Conservation (phyloP, 1,140 invertebrate species). For the Trichogramma pretiosum region DNA sequence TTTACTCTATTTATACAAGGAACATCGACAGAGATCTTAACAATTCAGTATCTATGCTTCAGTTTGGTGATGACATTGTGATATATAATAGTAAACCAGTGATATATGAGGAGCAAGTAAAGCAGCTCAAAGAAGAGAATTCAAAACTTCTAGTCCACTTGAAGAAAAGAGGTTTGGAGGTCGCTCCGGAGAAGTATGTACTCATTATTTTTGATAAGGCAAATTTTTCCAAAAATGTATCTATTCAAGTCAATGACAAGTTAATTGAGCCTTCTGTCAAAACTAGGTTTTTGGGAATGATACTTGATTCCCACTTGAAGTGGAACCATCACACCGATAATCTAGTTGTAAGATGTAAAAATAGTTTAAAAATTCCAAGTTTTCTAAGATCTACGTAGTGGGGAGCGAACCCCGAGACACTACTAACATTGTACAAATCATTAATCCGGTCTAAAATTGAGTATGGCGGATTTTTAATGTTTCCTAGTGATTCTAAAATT, state of each 20-base stretch:
- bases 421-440: not conserved
- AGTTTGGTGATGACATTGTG: no score
- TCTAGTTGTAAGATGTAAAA: not conserved
- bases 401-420: not conserved
- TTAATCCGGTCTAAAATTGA: not conserved
- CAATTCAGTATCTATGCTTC: no score
- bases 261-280: not conserved
- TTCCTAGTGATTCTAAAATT: not conserved
- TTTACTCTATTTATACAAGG: no score
- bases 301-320: not conserved
- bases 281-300: not conserved
- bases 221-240: not conserved
- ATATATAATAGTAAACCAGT: no score
- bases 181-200: not conserved
- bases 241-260: not conserved
- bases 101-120: no score
- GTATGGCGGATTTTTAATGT: no score
- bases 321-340: not conserved
- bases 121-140: no score
- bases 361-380: not conserved
- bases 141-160: no score
- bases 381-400: not conserved
- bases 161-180: not conserved
- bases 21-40: no score
- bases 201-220: not conserved